Evolutionary conservation across 1,140 invertebrate species (phyloP), one percentile per base, ranked within the genome.

Genomic region (Coelopa frigida): DNA sequence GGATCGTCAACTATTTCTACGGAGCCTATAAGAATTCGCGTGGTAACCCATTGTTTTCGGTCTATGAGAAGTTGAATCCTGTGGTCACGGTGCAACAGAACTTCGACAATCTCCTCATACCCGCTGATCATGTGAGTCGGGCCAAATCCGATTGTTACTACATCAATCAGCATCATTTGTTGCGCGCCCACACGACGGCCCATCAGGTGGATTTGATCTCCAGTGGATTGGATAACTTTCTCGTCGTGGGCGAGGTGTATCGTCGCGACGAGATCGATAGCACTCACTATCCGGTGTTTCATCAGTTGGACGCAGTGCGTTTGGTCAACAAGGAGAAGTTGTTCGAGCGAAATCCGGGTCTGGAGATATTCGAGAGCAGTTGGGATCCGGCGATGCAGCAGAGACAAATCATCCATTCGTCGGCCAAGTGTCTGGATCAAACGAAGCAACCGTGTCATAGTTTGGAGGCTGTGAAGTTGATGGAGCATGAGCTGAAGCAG

Each of bases 201-300:
- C 97, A 99, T 74, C 74, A 70, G 18, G 60, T 66, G 22, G 90
- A 96, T 54, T 69, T 99, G 1, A 85, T 99, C 22, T 73, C 75
- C 38, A 79, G 83, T 58, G 95, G 96, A 2, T 72, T 98, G 24
- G 83, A 94, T 61, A 87, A 91, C 61, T 99, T 99, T 73, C 63
- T 99, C 12, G 80, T 95, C 48, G 76, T 94, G 50, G 97, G 95
- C 1, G 96, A 99, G 76, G 95, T 98, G 11, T 99, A 96, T 68
- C 73, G 97, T 27, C 75, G 93, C 57, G 97, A 99, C 77, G 86
- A 92, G 72, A 94, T 99, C 56, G 94, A 99, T 66, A 67, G 78
- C 0, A 92, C 83, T 29, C 97, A 99, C 74, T 99, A 90, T 74
- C 95, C 97, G 31, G 85, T 95, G 1, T 99, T 99, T 70, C 96